Evolutionary conservation across 1,140 invertebrate species (phyloP).

Genomic region (Brachionus paranguensis): DNA sequence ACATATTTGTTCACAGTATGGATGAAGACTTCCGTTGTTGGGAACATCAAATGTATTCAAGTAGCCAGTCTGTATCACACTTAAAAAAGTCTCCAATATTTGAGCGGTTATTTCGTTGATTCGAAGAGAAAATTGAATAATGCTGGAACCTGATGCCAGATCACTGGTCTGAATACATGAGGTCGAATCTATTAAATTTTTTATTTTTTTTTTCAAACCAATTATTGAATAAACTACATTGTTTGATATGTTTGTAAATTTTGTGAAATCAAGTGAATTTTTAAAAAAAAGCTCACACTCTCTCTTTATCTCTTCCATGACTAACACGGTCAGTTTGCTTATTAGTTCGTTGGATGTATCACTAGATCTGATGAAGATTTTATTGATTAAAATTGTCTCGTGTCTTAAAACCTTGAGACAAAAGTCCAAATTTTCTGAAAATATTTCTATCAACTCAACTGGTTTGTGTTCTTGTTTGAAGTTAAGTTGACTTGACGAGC

Average conservation of each 20-base stretch:
- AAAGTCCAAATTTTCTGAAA: conserved; percentile 26
- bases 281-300: conserved; percentile 30
- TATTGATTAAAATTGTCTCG: not conserved
- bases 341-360: not conserved
- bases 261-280: not conserved
- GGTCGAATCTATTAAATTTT: not conserved
- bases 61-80: not conserved
- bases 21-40: not conserved
- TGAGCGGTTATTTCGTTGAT: not conserved
- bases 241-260: conserved; percentile 13
- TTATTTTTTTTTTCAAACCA: not conserved
- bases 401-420: conserved; percentile 23
- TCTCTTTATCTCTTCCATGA: conserved; percentile 13
- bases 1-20: conserved; percentile 9
- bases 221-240: conserved; percentile 7
- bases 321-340: conserved; percentile 3
- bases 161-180: conserved; percentile 6
- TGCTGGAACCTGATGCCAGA: not conserved
- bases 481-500: not conserved
- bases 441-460: not conserved
- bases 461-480: not conserved
- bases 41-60: not conserved
- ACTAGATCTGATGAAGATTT: not conserved
- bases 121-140: conserved; percentile 18
- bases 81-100: not conserved